Evolutionary conservation across 2,797 vertebrate genomes (phyloP).

Genomic region (Malacoraja senta): DNA sequence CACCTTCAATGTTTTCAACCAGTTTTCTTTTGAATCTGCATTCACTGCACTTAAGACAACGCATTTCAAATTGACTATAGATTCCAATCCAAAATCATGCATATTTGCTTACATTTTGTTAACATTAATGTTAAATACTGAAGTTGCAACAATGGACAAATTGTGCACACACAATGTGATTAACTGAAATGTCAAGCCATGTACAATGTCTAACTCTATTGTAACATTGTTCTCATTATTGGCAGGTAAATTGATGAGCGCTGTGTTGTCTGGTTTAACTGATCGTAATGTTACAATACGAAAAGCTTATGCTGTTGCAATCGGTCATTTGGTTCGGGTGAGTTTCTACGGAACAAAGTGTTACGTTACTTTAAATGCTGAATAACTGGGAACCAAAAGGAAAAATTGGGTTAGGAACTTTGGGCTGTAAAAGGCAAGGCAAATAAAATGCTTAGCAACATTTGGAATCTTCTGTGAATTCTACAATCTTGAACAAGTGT

Average conservation of each 20-base stretch:
- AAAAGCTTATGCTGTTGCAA: conserved; percentile 86
- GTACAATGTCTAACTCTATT: neutral
- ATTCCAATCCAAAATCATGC: neutral
- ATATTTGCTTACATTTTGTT: conserved; percentile 42
- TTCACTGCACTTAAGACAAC: neutral
- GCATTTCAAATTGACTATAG: neutral
- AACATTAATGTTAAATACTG: neutral
- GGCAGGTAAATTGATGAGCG: conserved; percentile 90
- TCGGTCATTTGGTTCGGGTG: conserved; percentile 91
- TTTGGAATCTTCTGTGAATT: neutral
- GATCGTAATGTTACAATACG: conserved; percentile 85
- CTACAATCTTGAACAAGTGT: neutral
- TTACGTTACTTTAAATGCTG: neutral
- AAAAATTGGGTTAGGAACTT: neutral
- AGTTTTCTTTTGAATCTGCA: neutral
- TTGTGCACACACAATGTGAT: neutral
- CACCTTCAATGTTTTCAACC: neutral
- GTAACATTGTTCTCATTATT: neutral
- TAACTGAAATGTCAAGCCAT: neutral
- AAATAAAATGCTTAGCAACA: neutral
- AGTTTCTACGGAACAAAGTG: conserved; percentile 45
- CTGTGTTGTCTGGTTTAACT: conserved; percentile 79
- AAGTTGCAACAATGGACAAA: neutral
- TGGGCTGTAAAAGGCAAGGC: neutral
- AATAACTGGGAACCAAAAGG: neutral